Percentiles rank a stretch among this genome's conserved stretches.
These are phyloP conservation scores for Sarcophaga peregrina DNA, from an alignment of 1,140 invertebrate genomes.

Conservation along the genomic window DNA sequence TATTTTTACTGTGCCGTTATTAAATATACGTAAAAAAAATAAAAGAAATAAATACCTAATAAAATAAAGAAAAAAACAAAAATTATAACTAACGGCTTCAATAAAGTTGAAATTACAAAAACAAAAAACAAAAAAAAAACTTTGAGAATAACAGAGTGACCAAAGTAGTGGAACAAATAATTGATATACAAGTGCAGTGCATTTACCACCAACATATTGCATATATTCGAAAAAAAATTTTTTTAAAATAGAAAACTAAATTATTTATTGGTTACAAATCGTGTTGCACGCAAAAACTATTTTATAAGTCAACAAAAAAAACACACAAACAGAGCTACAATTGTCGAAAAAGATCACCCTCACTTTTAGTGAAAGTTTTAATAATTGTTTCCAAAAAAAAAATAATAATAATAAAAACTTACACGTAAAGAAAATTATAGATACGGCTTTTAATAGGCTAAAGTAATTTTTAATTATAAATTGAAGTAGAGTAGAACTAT, in stretches of 20 bases:
- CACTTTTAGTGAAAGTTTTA: not conserved
- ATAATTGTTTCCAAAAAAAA: too few species aligned
- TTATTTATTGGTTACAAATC: not conserved
- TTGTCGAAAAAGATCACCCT: not conserved
- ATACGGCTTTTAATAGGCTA: too few species aligned
- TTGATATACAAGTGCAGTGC: not conserved
- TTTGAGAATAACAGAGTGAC: not conserved
- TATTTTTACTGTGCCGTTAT: not conserved
- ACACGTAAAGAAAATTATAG: too few species aligned
- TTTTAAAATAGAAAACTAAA: too few species aligned
- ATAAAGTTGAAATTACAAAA: constrained; percentile 9
- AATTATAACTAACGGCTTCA: not conserved
- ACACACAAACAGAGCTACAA: not conserved
- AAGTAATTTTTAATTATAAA: too few species aligned
- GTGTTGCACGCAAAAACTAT: constrained; percentile 2
- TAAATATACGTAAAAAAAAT: not conserved
- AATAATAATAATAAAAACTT: too few species aligned
- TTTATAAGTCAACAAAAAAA: not conserved
- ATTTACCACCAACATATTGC: not conserved
- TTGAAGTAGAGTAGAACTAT: not conserved
- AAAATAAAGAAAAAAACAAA: not conserved
- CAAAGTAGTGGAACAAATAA: not conserved
- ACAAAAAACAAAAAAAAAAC: constrained; percentile 3
- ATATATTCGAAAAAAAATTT: too few species aligned
- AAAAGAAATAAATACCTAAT: not conserved